Conservation (phyloP, 2,797 vertebrate genomes). For the Rhinoraja longicauda region DNA sequence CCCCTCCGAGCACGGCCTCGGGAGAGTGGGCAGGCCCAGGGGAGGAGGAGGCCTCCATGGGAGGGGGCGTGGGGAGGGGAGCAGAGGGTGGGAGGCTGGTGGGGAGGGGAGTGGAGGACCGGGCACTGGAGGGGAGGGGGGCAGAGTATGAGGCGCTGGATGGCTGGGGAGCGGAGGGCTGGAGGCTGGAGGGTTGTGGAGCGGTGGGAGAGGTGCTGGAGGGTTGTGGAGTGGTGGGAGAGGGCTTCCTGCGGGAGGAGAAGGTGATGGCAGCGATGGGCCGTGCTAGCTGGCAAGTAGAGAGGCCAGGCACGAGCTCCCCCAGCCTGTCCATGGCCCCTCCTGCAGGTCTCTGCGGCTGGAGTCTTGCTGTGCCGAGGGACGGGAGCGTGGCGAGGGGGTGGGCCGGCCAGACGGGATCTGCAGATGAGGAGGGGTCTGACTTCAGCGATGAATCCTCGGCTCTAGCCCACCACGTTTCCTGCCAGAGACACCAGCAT, state of each 20-base stretch:
- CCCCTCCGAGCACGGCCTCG: not conserved
- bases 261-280: constrained; percentile 62
- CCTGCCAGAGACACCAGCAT: constrained; percentile 62
- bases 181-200: constrained; percentile 40
- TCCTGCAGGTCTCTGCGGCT: constrained; percentile 38
- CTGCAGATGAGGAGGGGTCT: not conserved
- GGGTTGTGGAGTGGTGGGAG: constrained; percentile 36
- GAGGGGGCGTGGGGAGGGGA: constrained; percentile 45
- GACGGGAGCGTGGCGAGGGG: constrained; percentile 35
- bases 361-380: constrained; percentile 41
- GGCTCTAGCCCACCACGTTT: constrained; percentile 47
- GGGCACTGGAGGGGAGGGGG: too few species aligned
- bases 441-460: not conserved
- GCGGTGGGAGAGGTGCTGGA: not conserved
- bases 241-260: constrained; percentile 53
- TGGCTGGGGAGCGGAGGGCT: too few species aligned
- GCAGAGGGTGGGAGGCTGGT: constrained; percentile 30
- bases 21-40: constrained; percentile 40
- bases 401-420: not conserved
- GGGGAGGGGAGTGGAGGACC: too few species aligned
- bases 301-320: constrained; percentile 47
- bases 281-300: constrained; percentile 8
- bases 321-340: constrained; percentile 46
- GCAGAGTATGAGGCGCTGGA: too few species aligned
- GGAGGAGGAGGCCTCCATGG: constrained; percentile 12